Percentiles rank a stretch among this genome's conserved stretches.
Evolutionary conservation across 2,113 vertebrate species (phyloP).

Genomic region (Antennarius striatus): DNA sequence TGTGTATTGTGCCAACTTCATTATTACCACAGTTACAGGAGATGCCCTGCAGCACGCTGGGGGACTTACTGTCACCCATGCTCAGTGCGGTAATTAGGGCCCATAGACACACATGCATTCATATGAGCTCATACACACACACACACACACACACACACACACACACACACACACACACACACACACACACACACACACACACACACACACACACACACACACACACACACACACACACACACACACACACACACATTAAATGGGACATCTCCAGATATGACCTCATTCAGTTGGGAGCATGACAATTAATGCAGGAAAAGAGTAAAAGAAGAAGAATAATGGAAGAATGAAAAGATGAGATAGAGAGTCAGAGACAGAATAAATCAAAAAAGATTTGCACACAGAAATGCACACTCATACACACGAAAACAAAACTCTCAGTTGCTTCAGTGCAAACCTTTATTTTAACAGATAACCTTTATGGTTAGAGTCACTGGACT

Average conservation of each 20-base stretch:
- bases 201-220: conserved; percentile 19
- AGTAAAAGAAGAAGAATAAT: conserved; percentile 25
- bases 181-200: conserved; percentile 38
- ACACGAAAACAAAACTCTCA: conserved; percentile 1
- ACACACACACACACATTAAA: conserved; percentile 54
- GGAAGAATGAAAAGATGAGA: conserved; percentile 26
- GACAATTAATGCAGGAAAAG: conserved; percentile 44
- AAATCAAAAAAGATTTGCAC: conserved; percentile 26
- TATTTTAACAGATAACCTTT: conserved; percentile 39
- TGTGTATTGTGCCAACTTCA: conserved; percentile 50
- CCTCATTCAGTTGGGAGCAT: conserved; percentile 71
- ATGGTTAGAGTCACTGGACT: conserved; percentile 17
- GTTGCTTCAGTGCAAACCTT: conserved; percentile 17
- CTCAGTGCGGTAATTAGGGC: conserved; percentile 72
- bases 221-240: conserved; percentile 18
- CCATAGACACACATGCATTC: conserved; percentile 48
- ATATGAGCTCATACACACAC: conserved; percentile 27
- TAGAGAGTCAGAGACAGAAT: conserved; percentile 14
- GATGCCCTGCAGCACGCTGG: conserved; percentile 73
- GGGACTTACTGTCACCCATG: conserved; percentile 76
- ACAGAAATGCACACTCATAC: conserved; percentile 3
- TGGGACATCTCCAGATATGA: conserved; percentile 76
- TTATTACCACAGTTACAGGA: conserved; percentile 79
- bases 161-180: conserved; percentile 48
- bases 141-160: conserved; percentile 21